Percentiles rank a stretch among this genome's conserved stretches.
These are phyloP conservation scores for Aricia artaxerxes DNA, from an alignment of 2,888 invertebrate species.

Conservation along the genomic window DNA sequence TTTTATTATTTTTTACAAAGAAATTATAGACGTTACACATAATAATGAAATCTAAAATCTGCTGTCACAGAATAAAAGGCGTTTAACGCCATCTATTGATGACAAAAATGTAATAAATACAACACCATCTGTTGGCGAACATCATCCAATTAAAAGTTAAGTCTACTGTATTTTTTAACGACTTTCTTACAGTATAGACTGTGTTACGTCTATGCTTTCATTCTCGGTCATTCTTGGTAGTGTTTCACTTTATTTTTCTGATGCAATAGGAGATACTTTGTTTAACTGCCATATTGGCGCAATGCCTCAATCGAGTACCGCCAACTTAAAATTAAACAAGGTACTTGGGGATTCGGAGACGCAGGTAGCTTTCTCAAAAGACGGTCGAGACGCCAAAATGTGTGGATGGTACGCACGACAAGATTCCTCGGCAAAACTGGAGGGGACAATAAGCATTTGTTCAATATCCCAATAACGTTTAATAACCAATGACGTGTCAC, in stretches of 20 bases:
- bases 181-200: background rate
- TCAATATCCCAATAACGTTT: too few relatives aligned
- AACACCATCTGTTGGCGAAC: background rate
- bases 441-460: background rate
- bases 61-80: background rate
- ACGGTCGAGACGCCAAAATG: slow-evolving; percentile 65
- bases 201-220: background rate
- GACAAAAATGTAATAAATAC: too few relatives aligned
- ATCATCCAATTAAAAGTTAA: background rate
- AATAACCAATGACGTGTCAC: too few relatives aligned
- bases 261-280: background rate
- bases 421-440: background rate
- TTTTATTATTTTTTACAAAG: background rate
- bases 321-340: slow-evolving; percentile 41
- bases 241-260: background rate
- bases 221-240: background rate
- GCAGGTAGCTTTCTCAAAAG: slow-evolving; percentile 51
- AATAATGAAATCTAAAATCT: background rate
- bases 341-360: slow-evolving; percentile 45
- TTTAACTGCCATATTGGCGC: background rate
- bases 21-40: background rate
- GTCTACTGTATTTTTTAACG: background rate
- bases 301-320: background rate
- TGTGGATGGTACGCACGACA: slow-evolving; percentile 46
- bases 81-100: background rate